These are phyloP conservation scores for Trogon melanurus DNA, from an alignment of 2,113 vertebrate species.

Conservation along the genomic window DNA sequence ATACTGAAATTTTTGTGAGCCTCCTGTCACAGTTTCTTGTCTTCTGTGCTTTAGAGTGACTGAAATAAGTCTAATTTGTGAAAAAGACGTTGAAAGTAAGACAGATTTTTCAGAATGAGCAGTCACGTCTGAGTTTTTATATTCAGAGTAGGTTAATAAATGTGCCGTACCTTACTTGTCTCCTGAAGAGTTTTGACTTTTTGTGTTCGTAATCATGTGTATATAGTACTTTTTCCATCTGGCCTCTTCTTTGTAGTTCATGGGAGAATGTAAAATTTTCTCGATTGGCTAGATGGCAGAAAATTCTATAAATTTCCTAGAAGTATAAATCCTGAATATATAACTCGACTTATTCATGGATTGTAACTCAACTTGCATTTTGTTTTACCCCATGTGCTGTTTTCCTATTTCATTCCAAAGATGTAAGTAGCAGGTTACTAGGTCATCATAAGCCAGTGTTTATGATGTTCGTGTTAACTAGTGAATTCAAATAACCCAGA, in stretches of 20 bases:
- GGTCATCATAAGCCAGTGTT: not conserved
- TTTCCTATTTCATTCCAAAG: not conserved
- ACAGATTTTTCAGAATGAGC: not conserved
- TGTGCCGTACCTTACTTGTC: not conserved
- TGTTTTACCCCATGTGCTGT: not conserved
- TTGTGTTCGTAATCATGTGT: not conserved
- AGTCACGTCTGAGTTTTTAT: not conserved
- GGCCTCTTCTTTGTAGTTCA: not conserved
- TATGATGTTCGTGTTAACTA: not conserved
- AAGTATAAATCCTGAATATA: not conserved
- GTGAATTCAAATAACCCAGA: not conserved
- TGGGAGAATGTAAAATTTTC: not conserved
- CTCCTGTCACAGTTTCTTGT: not conserved
- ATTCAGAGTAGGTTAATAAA: not conserved
- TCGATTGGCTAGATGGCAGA: not conserved
- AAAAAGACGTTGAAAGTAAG: not conserved
- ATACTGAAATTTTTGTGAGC: not conserved
- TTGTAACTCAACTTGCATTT: not conserved
- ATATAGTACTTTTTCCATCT: not conserved
- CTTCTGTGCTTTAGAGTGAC: not conserved
- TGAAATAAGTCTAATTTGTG: not conserved
- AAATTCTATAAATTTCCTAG: not conserved
- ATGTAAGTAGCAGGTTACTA: not conserved
- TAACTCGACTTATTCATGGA: not conserved
- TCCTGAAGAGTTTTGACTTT: not conserved